These are phyloP conservation scores for Nephila pilipes DNA, from an alignment of 1,140 invertebrate genomes.

Conservation along the genomic window DNA sequence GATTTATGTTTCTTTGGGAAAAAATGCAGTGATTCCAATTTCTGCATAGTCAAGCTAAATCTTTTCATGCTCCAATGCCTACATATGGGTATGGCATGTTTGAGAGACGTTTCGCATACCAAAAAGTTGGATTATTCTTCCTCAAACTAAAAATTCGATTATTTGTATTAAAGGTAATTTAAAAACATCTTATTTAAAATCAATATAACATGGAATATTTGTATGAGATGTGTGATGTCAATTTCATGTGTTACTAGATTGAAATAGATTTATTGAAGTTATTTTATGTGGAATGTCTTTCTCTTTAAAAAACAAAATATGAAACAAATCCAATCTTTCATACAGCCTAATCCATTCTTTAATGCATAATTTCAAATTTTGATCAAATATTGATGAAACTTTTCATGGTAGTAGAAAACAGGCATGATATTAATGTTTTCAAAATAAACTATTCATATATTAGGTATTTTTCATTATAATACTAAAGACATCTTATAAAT, in stretches of 20 bases:
- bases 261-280: neutral
- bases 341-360: too few relatives aligned
- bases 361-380: too few relatives aligned
- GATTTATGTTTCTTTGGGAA: conserved; percentile 42
- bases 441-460: too few relatives aligned
- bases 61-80: conserved; percentile 18
- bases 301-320: too few relatives aligned
- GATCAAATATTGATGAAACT: too few relatives aligned
- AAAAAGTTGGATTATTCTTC: neutral
- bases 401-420: too few relatives aligned
- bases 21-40: conserved; percentile 17
- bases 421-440: too few relatives aligned
- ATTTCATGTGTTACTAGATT: neutral
- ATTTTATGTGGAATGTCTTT: neutral
- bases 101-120: neutral
- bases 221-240: neutral
- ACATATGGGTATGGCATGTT: conserved; percentile 49
- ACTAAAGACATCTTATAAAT: too few relatives aligned
- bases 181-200: neutral
- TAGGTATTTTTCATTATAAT: too few relatives aligned
- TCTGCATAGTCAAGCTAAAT: conserved; percentile 49
- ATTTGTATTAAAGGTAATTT: neutral
- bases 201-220: neutral
- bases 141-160: neutral
- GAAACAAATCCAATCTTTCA: too few relatives aligned